Evolutionary conservation across 1,140 invertebrate genomes (phyloP), one percentile per base, ranked within the genome.

Genomic region (Neocloeon triangulifer): DNA sequence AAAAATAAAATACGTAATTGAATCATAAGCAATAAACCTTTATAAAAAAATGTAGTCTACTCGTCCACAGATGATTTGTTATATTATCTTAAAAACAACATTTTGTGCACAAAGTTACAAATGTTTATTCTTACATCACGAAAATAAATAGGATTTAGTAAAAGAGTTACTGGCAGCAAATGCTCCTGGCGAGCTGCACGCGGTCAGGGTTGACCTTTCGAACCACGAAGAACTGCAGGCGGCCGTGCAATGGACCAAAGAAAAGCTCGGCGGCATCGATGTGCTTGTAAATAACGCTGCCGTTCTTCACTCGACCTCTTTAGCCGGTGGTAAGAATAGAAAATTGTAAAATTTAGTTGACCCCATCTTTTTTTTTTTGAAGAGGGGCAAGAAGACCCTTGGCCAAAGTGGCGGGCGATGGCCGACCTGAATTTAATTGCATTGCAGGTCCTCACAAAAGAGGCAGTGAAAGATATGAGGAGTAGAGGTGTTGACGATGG

Each of bases 281-380:
- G 56, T 73, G 6, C 55, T 70, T 12, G 52, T 76, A 19, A 74
- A 74, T 43, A 71, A 70, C 43, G 70, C 66, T 19, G 70, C 61
- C 1, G 30, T 62, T 12, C 41, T 30, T 2, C 23, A 19, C 10
- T n/a, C 15, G 12, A 15, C 14, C 2, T 14, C 23, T 4, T 12
- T 25, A 14, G 14, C 23, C 2, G 23, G 23, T 25, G 23, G 23
- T 3, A 2, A 3, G n/a, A 4, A 6, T 25, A 12, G 14, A n/a
- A n/a, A n/a, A 3, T 25, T 2, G 23, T 12, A 25, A 25, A 25
- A n/a, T 25, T 8, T 23, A 23, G n/a, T 23, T 23, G 8, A 8
- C n/a, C n/a, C n/a, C n/a, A n/a, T n/a, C n/a, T n/a, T n/a, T n/a
- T n/a, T n/a, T n/a, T n/a, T n/a, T n/a, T n/a, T n/a, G n/a, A n/a